These are phyloP conservation scores for Rhodinocichla rosea DNA, from an alignment of 2,113 vertebrate genomes.

Conservation along the genomic window DNA sequence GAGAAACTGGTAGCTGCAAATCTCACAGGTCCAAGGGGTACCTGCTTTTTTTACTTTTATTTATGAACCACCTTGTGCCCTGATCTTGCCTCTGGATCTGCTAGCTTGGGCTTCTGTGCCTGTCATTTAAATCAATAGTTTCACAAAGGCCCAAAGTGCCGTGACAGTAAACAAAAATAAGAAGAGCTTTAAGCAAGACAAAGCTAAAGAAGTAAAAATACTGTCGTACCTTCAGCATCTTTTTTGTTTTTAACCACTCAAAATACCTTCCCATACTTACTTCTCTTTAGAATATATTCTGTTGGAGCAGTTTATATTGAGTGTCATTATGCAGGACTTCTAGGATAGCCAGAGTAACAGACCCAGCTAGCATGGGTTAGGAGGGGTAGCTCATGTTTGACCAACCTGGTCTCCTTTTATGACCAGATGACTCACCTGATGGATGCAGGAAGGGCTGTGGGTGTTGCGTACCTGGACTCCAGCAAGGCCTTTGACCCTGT, in stretches of 20 bases:
- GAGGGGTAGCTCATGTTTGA: background rate
- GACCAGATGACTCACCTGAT: background rate
- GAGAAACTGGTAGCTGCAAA: background rate
- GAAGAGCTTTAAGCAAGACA: background rate
- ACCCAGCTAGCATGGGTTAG: background rate
- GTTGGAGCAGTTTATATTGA: background rate
- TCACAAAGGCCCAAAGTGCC: background rate
- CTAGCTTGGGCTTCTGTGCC: background rate
- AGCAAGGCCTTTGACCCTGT: background rate
- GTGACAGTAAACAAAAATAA: background rate
- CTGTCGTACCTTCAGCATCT: background rate
- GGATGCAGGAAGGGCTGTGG: background rate
- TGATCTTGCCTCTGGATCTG: slow-evolving; percentile 25
- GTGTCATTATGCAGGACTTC: background rate
- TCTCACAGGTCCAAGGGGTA: background rate
- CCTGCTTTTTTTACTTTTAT: background rate
- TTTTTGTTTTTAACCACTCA: background rate
- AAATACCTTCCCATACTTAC: background rate
- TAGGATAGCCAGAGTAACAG: background rate
- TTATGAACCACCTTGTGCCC: slow-evolving; percentile 4
- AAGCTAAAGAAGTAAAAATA: background rate
- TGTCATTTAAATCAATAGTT: slow-evolving; percentile 18
- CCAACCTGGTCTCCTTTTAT: background rate
- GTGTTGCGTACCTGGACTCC: background rate
- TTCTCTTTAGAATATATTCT: background rate